Conservation (phyloP, 30 jellyfish, hydroid and myxozoan species). For the Cassiopea xamachana region DNA sequence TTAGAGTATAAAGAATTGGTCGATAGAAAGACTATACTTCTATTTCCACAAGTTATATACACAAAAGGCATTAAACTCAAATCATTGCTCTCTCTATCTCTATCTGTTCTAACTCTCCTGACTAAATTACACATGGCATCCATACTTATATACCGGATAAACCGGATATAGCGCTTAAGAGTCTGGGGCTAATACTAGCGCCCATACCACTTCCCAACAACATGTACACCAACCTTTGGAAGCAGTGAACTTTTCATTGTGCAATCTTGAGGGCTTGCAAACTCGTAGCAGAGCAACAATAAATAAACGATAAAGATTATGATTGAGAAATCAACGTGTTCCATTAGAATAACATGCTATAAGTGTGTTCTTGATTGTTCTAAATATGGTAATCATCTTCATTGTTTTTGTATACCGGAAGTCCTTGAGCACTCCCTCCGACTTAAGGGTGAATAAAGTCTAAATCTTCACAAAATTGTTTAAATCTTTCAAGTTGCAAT, state of each 20-base stretch:
- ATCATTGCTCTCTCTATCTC: no score
- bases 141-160: no score
- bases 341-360: neutral
- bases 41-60: neutral
- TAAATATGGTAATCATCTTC: neutral
- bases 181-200: no score
- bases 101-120: no score
- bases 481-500: slow-evolving; percentile 9
- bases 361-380: neutral
- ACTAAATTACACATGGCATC: no score
- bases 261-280: no score
- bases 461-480: neutral
- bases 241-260: no score
- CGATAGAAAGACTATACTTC: neutral
- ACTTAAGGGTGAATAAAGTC: neutral
- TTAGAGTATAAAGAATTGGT: neutral
- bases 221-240: no score
- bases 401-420: neutral
- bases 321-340: neutral
- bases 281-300: neutral
- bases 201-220: no score
- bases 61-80: neutral
- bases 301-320: no score
- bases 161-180: no score
- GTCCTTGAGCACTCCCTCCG: slow-evolving; percentile 7